Conservation (phyloP, 2,113 vertebrate genomes). For the Larimichthys polyactis region DNA sequence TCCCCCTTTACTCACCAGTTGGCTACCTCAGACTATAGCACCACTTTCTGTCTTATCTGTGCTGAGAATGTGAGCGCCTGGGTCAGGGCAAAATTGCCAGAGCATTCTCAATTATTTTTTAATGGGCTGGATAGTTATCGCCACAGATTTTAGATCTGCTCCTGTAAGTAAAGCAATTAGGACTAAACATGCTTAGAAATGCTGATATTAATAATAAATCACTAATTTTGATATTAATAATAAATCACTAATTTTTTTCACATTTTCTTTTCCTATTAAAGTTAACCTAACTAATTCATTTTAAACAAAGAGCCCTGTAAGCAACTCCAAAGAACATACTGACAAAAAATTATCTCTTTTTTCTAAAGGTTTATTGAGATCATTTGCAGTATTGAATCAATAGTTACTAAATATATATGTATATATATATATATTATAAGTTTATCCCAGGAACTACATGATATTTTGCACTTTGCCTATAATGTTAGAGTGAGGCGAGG, state of each 20-base stretch:
- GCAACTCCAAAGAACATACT: not conserved
- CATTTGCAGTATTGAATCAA: too few species aligned
- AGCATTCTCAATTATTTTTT: conserved; percentile 8
- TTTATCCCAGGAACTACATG: too few species aligned
- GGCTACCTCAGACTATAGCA: conserved; percentile 33
- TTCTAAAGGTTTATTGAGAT: too few species aligned
- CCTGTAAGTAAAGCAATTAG: not conserved
- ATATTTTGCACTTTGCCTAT: too few species aligned
- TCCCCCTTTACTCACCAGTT: conserved; percentile 64
- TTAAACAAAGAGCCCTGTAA: not conserved
- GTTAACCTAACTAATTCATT: too few species aligned
- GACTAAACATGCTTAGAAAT: not conserved
- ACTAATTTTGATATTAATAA: not conserved
- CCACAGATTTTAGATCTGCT: not conserved
- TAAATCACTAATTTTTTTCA: not conserved
- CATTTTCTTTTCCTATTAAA: not conserved
- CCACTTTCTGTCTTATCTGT: conserved; percentile 52
- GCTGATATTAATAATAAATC: not conserved
- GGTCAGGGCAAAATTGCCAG: conserved; percentile 1
- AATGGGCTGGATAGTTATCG: not conserved
- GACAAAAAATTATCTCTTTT: too few species aligned
- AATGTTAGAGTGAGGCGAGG: too few species aligned
- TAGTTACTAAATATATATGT: too few species aligned
- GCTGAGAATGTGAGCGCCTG: conserved; percentile 16
- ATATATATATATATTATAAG: too few species aligned